Percentiles rank a stretch among this genome's conserved stretches.
These are phyloP conservation scores for Dromius quadrimaculatus DNA, from an alignment of 2,888 invertebrate genomes.

Conservation along the genomic window DNA sequence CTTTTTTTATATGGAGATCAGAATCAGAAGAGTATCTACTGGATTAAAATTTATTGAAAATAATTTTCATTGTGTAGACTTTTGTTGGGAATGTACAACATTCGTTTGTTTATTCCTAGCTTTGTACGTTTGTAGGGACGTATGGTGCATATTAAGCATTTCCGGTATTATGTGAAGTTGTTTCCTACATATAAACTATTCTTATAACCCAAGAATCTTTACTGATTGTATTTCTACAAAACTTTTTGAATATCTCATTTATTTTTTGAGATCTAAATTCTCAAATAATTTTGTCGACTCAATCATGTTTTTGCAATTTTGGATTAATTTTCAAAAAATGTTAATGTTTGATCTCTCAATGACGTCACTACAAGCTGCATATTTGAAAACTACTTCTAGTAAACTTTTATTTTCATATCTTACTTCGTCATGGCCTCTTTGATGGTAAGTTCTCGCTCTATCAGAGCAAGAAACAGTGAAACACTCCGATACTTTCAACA, in stretches of 20 bases:
- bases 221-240: too few species aligned
- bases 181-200: background rate
- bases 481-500: constrained; percentile 35
- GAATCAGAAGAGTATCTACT: too few species aligned
- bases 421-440: background rate
- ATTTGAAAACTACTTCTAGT: background rate
- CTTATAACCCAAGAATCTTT: too few species aligned
- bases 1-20: too few species aligned
- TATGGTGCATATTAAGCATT: background rate
- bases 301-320: too few species aligned
- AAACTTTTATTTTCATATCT: constrained; percentile 3
- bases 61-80: constrained; percentile 3
- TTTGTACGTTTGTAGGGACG: background rate
- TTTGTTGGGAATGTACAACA: background rate
- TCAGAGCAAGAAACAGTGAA: constrained; percentile 43
- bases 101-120: background rate
- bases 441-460: constrained; percentile 13
- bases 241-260: too few species aligned
- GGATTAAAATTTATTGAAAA: too few species aligned
- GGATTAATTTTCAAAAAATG: too few species aligned
- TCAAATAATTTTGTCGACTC: too few species aligned
- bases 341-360: background rate
- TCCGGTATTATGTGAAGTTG: background rate
- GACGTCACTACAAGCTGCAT: background rate
- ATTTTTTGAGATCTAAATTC: too few species aligned